A percentile compares a stretch with the other conserved stretches of the same genome.
phyloP scores from a whole-genome alignment of 2,888 invertebrate species.

The Argynnis bischoffii region DNA sequence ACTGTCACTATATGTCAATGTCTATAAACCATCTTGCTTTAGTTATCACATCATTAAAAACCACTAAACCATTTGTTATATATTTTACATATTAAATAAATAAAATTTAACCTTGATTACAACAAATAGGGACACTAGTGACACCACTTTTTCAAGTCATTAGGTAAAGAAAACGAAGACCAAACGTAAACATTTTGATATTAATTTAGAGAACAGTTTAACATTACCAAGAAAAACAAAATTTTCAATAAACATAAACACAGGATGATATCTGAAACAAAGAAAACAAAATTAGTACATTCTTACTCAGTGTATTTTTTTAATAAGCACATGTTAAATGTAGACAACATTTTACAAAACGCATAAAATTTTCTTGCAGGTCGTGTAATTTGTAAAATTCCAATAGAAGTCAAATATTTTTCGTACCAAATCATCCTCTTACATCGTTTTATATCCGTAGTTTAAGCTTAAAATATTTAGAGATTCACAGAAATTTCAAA shows the following conservation, averaged over 20 bases:
- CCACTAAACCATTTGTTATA: not conserved
- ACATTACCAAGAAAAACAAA: slow-evolving; percentile 12
- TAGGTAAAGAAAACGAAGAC: not conserved
- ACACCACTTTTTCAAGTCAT: slow-evolving; percentile 25
- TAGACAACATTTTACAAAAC: not conserved
- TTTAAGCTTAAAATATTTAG: too few species aligned
- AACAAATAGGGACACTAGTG: not conserved
- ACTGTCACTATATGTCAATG: slow-evolving; percentile 18
- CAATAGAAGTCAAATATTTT: not conserved
- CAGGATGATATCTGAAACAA: slow-evolving; percentile 46
- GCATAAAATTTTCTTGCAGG: not conserved
- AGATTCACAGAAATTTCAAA: too few species aligned
- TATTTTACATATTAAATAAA: slow-evolving; percentile 26
- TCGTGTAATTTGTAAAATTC: too few species aligned
- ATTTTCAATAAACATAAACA: slow-evolving; percentile 5
- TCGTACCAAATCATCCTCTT: not conserved
- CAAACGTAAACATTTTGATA: slow-evolving; percentile 16
- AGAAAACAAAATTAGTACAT: slow-evolving; percentile 25
- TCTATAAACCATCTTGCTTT: slow-evolving; percentile 8
- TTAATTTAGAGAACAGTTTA: not conserved
- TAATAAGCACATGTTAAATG: not conserved
- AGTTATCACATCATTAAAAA: slow-evolving; percentile 12
- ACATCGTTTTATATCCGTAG: not conserved
- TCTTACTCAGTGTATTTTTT: not conserved
- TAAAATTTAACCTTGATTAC: not conserved